Evolutionary conservation across 2,113 vertebrate genomes (phyloP).

Genomic region (Nibea coibor): DNA sequence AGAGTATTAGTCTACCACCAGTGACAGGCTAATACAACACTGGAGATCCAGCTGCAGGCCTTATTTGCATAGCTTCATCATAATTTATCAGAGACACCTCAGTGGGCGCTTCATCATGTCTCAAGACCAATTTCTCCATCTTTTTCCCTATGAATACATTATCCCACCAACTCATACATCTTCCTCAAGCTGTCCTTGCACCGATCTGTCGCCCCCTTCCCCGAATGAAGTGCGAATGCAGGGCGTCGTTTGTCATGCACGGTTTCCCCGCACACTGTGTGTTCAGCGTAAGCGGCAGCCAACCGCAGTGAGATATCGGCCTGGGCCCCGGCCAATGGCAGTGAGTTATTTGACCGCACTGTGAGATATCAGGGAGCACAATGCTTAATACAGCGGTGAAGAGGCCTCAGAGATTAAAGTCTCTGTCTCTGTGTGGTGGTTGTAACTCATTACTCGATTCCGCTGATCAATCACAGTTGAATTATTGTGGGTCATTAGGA

Average conservation of each 20-base stretch:
- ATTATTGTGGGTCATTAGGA: constrained; percentile 68
- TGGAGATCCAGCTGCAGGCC: constrained; percentile 47
- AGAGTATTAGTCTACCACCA: constrained; percentile 12
- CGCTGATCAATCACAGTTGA: constrained; percentile 65
- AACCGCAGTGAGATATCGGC: constrained; percentile 1
- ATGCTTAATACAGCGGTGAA: constrained; percentile 17
- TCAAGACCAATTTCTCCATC: constrained; percentile 63
- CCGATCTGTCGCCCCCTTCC: background rate
- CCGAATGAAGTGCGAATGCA: constrained; percentile 27
- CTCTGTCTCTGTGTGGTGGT: background rate
- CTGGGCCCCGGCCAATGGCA: background rate
- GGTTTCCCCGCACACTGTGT: background rate
- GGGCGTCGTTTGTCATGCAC: constrained; percentile 29
- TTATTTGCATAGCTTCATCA: constrained; percentile 67
- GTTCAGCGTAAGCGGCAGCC: constrained; percentile 12
- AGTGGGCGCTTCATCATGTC: constrained; percentile 66
- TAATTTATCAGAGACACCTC: constrained; percentile 70
- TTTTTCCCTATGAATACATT: constrained; percentile 71
- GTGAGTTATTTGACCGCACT: constrained; percentile 9
- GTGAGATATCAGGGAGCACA: constrained; percentile 4
- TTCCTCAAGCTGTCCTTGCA: constrained; percentile 36
- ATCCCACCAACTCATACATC: constrained; percentile 55
- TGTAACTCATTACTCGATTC: constrained; percentile 62
- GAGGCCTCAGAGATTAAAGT: constrained; percentile 33
- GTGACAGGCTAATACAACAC: constrained; percentile 61